Evolutionary conservation across 1,140 invertebrate species (phyloP).

Genomic region (Saccostrea cuccullata): DNA sequence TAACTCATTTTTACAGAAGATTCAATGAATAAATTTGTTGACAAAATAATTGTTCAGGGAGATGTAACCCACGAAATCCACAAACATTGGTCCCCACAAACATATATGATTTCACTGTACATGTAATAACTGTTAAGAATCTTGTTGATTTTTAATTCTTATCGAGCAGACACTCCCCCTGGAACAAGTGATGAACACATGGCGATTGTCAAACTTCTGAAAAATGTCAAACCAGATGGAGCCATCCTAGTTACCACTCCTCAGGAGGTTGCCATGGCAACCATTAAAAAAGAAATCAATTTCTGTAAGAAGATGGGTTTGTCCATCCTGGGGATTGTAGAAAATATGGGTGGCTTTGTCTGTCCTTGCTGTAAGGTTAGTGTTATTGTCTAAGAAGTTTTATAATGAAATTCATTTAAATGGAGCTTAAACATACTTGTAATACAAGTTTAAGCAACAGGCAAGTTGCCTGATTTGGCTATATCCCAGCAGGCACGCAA

Average conservation of each 20-base stretch:
- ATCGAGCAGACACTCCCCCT: conserved; percentile 91
- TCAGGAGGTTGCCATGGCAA: conserved; percentile 85
- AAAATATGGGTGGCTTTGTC: conserved; percentile 95
- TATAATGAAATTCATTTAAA: too few relatives aligned
- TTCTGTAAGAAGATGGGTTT: conserved; percentile 94
- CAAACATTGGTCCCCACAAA: too few relatives aligned
- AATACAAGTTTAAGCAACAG: too few relatives aligned
- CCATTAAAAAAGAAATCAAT: conserved; percentile 94
- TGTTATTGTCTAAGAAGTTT: background rate
- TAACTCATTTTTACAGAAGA: too few relatives aligned
- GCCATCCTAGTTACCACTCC: conserved; percentile 94
- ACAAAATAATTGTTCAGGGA: too few relatives aligned
- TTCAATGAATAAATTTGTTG: too few relatives aligned
- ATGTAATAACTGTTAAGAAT: too few relatives aligned
- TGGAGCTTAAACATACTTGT: too few relatives aligned
- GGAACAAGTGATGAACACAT: conserved; percentile 98
- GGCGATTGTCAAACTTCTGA: conserved; percentile 91
- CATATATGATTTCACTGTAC: too few relatives aligned
- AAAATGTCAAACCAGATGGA: conserved; percentile 78
- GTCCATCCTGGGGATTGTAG: conserved; percentile 90
- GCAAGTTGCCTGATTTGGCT: too few relatives aligned
- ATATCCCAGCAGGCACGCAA: too few relatives aligned
- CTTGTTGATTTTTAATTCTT: background rate
- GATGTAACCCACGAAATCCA: too few relatives aligned
- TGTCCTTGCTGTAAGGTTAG: conserved; percentile 87